Evolutionary conservation across 2,888 invertebrate genomes (phyloP), one percentile per base, ranked within the genome.

Genomic region (Clitarchus hookeri): DNA sequence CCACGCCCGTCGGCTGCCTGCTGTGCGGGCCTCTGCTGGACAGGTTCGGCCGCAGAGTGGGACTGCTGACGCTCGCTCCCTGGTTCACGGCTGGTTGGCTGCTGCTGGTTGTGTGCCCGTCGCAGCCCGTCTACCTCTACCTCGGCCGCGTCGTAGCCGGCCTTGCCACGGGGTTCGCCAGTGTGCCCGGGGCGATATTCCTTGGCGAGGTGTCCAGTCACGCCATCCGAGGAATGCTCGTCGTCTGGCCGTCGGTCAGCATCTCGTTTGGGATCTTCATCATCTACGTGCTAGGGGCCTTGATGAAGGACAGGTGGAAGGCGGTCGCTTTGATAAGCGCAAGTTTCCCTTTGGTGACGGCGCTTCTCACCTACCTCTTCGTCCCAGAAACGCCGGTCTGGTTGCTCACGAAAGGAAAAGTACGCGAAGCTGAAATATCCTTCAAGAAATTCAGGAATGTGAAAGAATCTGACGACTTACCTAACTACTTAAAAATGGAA

Each of bases 311-410:
- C 26, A 88, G 87, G 48, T 88, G 88, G 88, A 84, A 87, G 2
- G 26, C 83, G 4, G 86, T 87, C 8, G 87, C 88, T 19, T 85
- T 53, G 12, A 65, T 87, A 6, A 84, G 87, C 48, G 86, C 86
- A 0, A 83, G 27, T 12, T 83, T 92, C 0, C 92, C 92, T 0
- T 92, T 93, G 0, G 92, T 93, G 36, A 89, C 93, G 36, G 93
- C 93, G 26, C 94, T 92, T 2, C 53, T 91, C 0, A 92, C 93
- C 0, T 91, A 94, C 84, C 89, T 93, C 0, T 48, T 92, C 48
- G 90, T 94, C 48, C 93, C 93, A 0, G 94, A 94, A 90, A 93
- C 93, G 19, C 94, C 94, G 0, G 89, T 92, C 6, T 94, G 94
- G 94, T 89, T 93, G 25, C 90, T 92, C 0, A 91, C 92, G 54